Conservation (phyloP, 1,140 invertebrate genomes). For the Panagrolaimus sp. region DNA sequence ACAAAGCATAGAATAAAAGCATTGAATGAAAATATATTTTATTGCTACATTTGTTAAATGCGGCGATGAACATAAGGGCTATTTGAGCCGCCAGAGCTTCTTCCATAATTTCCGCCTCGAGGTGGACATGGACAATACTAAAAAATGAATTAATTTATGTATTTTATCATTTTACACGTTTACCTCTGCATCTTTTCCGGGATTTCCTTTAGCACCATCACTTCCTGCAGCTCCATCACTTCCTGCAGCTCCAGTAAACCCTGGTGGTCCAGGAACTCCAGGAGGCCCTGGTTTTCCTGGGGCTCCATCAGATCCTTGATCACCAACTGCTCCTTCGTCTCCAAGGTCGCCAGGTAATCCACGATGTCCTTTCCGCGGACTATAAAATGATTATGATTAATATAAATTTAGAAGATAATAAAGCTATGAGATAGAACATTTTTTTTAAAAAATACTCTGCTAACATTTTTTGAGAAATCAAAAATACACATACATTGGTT, state of each 20-base stretch:
- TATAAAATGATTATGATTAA: no score
- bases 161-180: neutral
- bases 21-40: no score
- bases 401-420: no score
- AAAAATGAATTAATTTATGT: slow-evolving; percentile 22
- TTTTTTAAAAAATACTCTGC: no score
- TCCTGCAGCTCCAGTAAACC: slow-evolving; percentile 31
- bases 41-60: neutral
- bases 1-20: no score
- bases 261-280: slow-evolving; percentile 25
- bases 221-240: slow-evolving; percentile 19
- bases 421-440: no score
- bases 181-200: slow-evolving; percentile 25
- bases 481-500: slow-evolving; percentile 12
- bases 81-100: neutral
- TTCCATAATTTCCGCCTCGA: slow-evolving; percentile 10
- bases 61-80: slow-evolving; percentile 7
- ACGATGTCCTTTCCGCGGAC: slow-evolving; percentile 24
- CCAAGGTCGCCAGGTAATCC: slow-evolving; percentile 21
- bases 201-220: slow-evolving; percentile 4
- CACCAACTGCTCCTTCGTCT: neutral
- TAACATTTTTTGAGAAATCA: no score
- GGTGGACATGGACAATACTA: slow-evolving; percentile 9
- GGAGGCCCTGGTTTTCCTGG: slow-evolving; percentile 12
- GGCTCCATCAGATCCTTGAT: neutral